A percentile compares a stretch with the other conserved stretches of the same genome.
These are phyloP conservation scores for Arctopsyche grandis DNA, from an alignment of 1,140 invertebrate species.

Conservation along the genomic window DNA sequence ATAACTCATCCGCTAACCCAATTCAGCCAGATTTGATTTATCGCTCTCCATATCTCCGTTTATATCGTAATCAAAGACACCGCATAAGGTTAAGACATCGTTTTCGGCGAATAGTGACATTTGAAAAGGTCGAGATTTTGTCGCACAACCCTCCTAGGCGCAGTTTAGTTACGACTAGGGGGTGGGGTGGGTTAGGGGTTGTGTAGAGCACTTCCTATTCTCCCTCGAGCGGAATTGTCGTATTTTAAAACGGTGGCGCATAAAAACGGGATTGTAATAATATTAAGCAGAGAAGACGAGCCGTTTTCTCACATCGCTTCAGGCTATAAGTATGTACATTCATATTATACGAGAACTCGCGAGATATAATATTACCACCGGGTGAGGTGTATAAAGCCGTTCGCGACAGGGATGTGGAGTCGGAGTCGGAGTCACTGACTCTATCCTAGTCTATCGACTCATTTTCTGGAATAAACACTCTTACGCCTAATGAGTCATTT, in stretches of 20 bases:
- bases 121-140: conserved; percentile 1
- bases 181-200: background rate
- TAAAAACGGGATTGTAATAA: conserved; percentile 55
- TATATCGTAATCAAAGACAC: background rate
- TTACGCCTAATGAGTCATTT: too few species aligned
- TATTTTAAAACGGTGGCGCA: conserved; percentile 54
- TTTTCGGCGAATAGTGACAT: conserved; percentile 1
- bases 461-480: too few species aligned
- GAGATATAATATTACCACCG: conserved; percentile 28
- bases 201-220: background rate
- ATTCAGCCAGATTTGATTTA: background rate
- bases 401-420: too few species aligned
- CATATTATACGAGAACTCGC: conserved; percentile 1
- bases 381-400: background rate
- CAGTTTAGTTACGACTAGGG: background rate
- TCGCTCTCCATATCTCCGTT: background rate
- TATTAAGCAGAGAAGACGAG: conserved; percentile 52
- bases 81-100: background rate
- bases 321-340: conserved; percentile 2
- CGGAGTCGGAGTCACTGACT: too few species aligned
- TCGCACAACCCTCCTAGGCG: background rate
- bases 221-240: conserved; percentile 35
- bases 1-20: too few species aligned
- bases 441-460: too few species aligned
- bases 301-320: conserved; percentile 48